Conservation (phyloP, 2,797 vertebrate genomes). For the Microcaecilia unicolor region DNA sequence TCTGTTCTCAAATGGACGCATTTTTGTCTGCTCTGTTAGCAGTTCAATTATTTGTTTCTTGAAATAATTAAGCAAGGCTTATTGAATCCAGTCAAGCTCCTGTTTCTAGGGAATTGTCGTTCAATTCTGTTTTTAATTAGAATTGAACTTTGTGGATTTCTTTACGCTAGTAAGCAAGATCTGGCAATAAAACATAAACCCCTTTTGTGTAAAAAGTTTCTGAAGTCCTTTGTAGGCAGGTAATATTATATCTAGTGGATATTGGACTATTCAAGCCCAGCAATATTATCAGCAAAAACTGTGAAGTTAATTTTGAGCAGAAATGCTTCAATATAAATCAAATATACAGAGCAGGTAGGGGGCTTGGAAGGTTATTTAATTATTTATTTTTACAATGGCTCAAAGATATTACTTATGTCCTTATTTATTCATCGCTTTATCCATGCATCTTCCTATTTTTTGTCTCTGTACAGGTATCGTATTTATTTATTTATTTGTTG, state of each 20-base stretch:
- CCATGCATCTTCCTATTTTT: no score
- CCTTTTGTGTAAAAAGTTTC: constrained; percentile 50
- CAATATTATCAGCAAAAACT: no score
- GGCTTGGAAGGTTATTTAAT: no score
- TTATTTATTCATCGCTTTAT: no score
- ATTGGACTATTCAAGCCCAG: no score
- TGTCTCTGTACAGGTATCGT: no score
- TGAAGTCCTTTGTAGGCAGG: constrained; percentile 35
- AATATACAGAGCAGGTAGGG: no score
- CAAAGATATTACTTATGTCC: no score
- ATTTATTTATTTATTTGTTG: no score
- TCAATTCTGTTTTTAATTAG: constrained; percentile 70
- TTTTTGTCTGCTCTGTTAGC: constrained; percentile 35
- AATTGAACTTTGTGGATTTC: constrained; percentile 48
- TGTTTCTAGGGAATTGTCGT: constrained; percentile 57
- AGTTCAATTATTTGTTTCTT: constrained; percentile 58
- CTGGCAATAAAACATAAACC: constrained; percentile 44
- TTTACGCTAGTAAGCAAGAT: constrained; percentile 49
- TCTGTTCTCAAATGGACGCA: constrained; percentile 35
- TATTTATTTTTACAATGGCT: no score
- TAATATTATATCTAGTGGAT: constrained; percentile 32
- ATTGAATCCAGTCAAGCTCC: constrained; percentile 46
- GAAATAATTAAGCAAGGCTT: constrained; percentile 57
- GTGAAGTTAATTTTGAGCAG: no score
- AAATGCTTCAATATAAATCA: no score